These are phyloP conservation scores for Pogoniulus pusillus DNA, from an alignment of 2,797 vertebrate genomes.

Conservation along the genomic window DNA sequence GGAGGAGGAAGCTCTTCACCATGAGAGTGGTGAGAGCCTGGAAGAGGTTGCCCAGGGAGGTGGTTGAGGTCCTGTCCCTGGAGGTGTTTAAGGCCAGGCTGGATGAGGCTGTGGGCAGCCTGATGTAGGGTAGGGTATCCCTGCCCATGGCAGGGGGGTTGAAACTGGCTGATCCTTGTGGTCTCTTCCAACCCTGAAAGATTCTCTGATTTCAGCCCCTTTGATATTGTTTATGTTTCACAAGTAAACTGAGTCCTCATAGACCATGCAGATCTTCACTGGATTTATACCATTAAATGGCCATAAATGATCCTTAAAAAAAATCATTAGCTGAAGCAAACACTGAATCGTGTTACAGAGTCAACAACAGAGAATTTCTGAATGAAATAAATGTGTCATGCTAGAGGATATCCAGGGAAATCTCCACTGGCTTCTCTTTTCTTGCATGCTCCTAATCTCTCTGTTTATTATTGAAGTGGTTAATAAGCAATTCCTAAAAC, in stretches of 20 bases:
- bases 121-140: too few species aligned
- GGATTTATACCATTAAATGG: background rate
- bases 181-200: too few species aligned
- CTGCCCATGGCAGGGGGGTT: too few species aligned
- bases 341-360: conserved; percentile 51
- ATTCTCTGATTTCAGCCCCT: background rate
- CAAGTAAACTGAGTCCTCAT: background rate
- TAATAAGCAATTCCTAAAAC: conserved; percentile 69
- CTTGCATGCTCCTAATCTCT: conserved; percentile 60
- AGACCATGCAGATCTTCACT: background rate
- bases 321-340: conserved; percentile 49
- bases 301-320: conserved; percentile 17
- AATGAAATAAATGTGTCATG: conserved; percentile 41
- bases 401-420: conserved; percentile 43
- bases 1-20: too few species aligned
- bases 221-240: background rate
- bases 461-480: conserved; percentile 72
- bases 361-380: conserved; percentile 28
- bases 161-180: too few species aligned
- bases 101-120: too few species aligned
- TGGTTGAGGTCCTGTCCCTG: too few species aligned
- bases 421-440: conserved; percentile 64
- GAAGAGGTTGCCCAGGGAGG: too few species aligned
- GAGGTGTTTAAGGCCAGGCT: too few species aligned
- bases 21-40: too few species aligned